phyloP scores from a whole-genome alignment of 2,797 vertebrate species.

The Cynodonichthys magdalenae region DNA sequence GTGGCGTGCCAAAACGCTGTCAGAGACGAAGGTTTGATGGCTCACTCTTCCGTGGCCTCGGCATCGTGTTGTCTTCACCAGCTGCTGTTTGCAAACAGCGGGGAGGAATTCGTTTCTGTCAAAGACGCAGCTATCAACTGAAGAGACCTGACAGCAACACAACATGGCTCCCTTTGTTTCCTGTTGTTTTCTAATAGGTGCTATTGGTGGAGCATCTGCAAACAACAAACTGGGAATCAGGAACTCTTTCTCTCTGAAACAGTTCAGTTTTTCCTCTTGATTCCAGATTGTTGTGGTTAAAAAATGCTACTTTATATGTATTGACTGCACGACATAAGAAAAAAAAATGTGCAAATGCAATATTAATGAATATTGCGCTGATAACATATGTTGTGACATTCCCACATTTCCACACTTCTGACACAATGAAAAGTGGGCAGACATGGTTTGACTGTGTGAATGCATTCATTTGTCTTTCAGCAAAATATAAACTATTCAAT shows the following conservation, averaged over 20 bases:
- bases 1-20: slow-evolving; percentile 74
- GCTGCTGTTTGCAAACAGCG: slow-evolving; percentile 77
- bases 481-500: too few relatives aligned
- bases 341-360: too few relatives aligned
- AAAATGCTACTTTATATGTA: not conserved
- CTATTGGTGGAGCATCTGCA: slow-evolving; percentile 55
- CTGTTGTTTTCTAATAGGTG: slow-evolving; percentile 62
- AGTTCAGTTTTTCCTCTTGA: slow-evolving; percentile 2
- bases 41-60: slow-evolving; percentile 75
- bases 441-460: too few relatives aligned
- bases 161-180: slow-evolving; percentile 46
- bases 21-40: slow-evolving; percentile 73
- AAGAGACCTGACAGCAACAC: slow-evolving; percentile 71
- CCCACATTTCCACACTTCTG: too few relatives aligned
- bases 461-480: too few relatives aligned
- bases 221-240: slow-evolving; percentile 45
- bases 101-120: slow-evolving; percentile 67
- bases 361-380: too few relatives aligned
- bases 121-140: slow-evolving; percentile 74
- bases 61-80: slow-evolving; percentile 76
- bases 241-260: slow-evolving; percentile 22
- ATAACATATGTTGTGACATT: too few relatives aligned
- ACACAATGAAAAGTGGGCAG: too few relatives aligned
- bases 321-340: too few relatives aligned
- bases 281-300: slow-evolving; percentile 10